A percentile compares a stretch with the other conserved stretches of the same genome.
These are phyloP conservation scores for Pogoniulus pusillus DNA, from an alignment of 2,797 vertebrate genomes.

Conservation along the genomic window DNA sequence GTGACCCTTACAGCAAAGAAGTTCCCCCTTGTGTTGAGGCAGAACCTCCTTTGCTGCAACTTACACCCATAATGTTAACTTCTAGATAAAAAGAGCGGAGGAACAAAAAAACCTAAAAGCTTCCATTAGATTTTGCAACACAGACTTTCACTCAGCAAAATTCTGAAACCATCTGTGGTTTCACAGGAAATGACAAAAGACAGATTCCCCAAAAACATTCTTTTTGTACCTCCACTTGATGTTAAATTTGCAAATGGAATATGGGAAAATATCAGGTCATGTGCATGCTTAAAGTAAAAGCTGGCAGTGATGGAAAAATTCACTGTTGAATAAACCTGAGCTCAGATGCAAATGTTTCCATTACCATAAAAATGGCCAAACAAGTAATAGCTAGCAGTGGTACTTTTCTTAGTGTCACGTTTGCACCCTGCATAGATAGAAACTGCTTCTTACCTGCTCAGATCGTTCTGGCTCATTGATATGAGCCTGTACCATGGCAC, in stretches of 20 bases:
- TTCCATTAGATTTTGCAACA: not conserved
- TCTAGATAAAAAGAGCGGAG: not conserved
- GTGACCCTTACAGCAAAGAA: too few species aligned
- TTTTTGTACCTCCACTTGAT: not conserved
- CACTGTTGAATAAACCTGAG: not conserved
- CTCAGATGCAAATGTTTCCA: not conserved
- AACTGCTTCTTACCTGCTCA: slow-evolving; percentile 77
- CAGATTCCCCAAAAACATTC: not conserved
- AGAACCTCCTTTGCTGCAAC: too few species aligned
- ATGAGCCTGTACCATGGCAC: slow-evolving; percentile 79
- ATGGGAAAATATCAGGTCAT: not conserved
- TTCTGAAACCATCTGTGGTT: not conserved
- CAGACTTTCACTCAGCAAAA: not conserved
- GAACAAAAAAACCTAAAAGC: not conserved
- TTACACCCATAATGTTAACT: too few species aligned
- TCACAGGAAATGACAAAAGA: not conserved
- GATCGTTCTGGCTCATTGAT: slow-evolving; percentile 73
- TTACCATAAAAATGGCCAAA: not conserved
- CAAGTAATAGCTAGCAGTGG: not conserved
- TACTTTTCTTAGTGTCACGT: not conserved
- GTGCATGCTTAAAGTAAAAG: not conserved
- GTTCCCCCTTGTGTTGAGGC: too few species aligned
- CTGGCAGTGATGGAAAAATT: not conserved
- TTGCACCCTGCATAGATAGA: rapidly evolving
- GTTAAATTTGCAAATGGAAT: not conserved